These are phyloP conservation scores for Lophotis ruficrista DNA, from an alignment of 2,113 vertebrate species.

Conservation along the genomic window DNA sequence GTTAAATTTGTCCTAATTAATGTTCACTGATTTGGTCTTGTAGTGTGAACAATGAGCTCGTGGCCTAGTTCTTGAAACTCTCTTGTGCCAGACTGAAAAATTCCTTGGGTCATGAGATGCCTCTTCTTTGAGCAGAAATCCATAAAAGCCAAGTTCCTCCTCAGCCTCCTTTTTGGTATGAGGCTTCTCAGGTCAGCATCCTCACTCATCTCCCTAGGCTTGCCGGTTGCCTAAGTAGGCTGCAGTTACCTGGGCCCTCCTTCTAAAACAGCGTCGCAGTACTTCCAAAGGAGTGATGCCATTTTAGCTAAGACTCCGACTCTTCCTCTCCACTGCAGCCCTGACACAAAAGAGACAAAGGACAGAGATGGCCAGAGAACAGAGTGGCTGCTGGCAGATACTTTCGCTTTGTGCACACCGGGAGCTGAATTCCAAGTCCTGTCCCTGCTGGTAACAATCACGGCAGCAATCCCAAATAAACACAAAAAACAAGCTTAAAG, in stretches of 20 bases:
- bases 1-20: not conserved
- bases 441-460: not conserved
- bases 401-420: not conserved
- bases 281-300: not conserved
- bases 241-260: not conserved
- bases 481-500: not conserved
- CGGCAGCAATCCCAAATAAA: not conserved
- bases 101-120: not conserved
- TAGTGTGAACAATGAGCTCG: not conserved
- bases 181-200: not conserved
- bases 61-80: not conserved
- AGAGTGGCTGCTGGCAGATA: not conserved
- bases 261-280: not conserved
- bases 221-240: rapidly evolving
- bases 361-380: not conserved
- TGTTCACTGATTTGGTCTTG: not conserved
- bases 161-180: not conserved
- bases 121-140: not conserved
- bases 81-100: not conserved
- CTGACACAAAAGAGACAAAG: not conserved
- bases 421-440: not conserved
- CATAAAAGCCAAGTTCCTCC: not conserved
- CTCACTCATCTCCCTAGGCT: not conserved
- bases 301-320: not conserved
- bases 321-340: not conserved